Evolutionary conservation across 2,797 vertebrate species (phyloP), one percentile per base, ranked within the genome.

Genomic region (Allobates femoralis): DNA sequence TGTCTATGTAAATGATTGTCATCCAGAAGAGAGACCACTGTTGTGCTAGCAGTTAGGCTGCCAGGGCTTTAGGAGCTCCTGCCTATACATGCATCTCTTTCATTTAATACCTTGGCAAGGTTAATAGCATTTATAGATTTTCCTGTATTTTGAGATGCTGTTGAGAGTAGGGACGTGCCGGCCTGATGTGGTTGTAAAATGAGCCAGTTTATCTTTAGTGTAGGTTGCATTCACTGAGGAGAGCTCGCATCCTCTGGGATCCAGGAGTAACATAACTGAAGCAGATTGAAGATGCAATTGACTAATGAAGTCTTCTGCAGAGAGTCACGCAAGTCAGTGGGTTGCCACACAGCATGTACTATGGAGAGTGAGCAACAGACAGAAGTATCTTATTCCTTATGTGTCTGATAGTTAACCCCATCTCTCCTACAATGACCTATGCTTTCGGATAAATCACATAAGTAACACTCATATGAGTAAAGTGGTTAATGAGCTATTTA

Each of bases 241-340:
- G 91, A 90, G 30, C 32, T 28, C 5, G 85, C 91, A 90, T 92
- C 90, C 92, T 92, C 90, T 91, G 92, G 91, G 93, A 93, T 85
- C 74, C 88, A 83, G 89, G 92, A 90, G 90, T 91, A 92, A 91
- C 93, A 90, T 91, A 94, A 93, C 92, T 91, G 93, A 94, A 93
- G 90, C 91, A 94, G 92, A 95, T 94, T 94, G 93, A 93, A 94
- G 90, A 86, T 94, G 94, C 92, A 94, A 94, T 88, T 94, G 92
- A 94, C 92, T 94, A 94, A 95, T 94, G 94, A 94, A 93, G 91
- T 92, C 92, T 93, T 89, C 55, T 90, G 89, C 90, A 89, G 86
- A n/a, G 89, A 93, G 90, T 92, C 88, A 75, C 89, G 90, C 89
- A 88, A 93, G 90, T 90, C 90, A 86, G 88, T 92, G 91, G 87